Percentiles rank a stretch among this genome's conserved stretches.
Conservation (phyloP, 2,797 vertebrate species). For the Pantherophis vulpinus region DNA sequence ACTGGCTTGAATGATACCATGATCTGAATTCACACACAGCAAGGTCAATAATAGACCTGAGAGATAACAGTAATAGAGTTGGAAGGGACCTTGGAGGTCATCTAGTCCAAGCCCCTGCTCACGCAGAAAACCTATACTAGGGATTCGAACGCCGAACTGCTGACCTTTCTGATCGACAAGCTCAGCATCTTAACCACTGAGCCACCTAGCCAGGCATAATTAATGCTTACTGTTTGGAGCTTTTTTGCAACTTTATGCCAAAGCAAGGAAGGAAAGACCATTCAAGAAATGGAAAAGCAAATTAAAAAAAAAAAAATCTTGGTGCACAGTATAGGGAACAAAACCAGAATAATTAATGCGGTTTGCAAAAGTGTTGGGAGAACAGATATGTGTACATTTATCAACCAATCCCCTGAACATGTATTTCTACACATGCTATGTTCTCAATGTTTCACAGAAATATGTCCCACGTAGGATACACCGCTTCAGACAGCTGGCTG, state of each 20-base stretch:
- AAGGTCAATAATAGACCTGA: slow-evolving; percentile 39
- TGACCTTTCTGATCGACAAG: too few relatives aligned
- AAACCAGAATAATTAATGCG: not conserved
- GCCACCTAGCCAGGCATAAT: not conserved
- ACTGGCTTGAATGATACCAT: not conserved
- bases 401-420: not conserved
- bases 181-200: too few relatives aligned
- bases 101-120: too few relatives aligned
- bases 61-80: not conserved
- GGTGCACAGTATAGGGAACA: not conserved
- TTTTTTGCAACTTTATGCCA: not conserved
- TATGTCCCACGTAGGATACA: not conserved
- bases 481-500: not conserved
- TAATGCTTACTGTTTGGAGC: slow-evolving; percentile 8
- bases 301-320: not conserved
- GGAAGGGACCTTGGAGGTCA: too few relatives aligned
- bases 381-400: not conserved
- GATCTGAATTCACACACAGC: slow-evolving; percentile 34
- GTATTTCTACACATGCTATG: not conserved
- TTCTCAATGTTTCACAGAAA: not conserved
- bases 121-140: too few relatives aligned
- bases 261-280: not conserved
- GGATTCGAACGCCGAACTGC: too few relatives aligned
- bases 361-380: not conserved
- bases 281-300: not conserved